Base-by-base conservation (phyloP, 1,140 invertebrate species). In the Daktulosphaira vitifoliae region DNA sequence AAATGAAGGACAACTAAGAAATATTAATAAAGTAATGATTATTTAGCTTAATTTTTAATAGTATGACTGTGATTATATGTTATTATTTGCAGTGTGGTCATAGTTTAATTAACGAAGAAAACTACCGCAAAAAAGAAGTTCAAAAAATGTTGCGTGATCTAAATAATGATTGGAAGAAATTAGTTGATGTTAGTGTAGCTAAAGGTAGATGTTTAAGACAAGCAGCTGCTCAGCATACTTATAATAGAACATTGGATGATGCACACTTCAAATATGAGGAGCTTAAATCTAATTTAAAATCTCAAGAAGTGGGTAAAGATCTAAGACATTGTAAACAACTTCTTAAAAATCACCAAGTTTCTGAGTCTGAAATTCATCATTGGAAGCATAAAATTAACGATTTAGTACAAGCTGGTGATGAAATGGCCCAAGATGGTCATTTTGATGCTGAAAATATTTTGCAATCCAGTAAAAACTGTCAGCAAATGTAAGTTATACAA, bases 361-460 rank as follows among this genome's bases (percentile, higher is more conserved):
- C 92, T 5, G 92, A 95, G 72, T 84, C 81, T 48, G 92, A 96
- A 68, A 81, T 95, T 56, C 76, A 76, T 22, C 81, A 86, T 48
- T 89, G 88, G 82, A 83, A 89, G 68, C 79, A 82, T 53, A 86
- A 87, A 70, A 81, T 92, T 3, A 79, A 81, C 23, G 87, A 90
- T 68, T 77, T 95, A 15, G 82, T 85, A 1, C 79, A 80, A n/a
- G 80, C 84, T 66, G 93, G 92, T 13, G 82, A 89, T 68, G 87
- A 94, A 73, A 88, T 98, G 85, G 89, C 87, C 2, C 85, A 91
- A 37, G 88, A 91, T 67, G 92, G 90, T 18, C 94, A 98, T 77
- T 97, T 96, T 75, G 92, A 97, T 79, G 86, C 88, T 2, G 82
- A 82, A 11, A 87, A 88, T 69, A 96, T 98, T 68, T 77, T 87